Percentiles rank a stretch among this genome's conserved stretches.
Conservation (phyloP, 1,140 invertebrate genomes). For the Epicauta chinensis region DNA sequence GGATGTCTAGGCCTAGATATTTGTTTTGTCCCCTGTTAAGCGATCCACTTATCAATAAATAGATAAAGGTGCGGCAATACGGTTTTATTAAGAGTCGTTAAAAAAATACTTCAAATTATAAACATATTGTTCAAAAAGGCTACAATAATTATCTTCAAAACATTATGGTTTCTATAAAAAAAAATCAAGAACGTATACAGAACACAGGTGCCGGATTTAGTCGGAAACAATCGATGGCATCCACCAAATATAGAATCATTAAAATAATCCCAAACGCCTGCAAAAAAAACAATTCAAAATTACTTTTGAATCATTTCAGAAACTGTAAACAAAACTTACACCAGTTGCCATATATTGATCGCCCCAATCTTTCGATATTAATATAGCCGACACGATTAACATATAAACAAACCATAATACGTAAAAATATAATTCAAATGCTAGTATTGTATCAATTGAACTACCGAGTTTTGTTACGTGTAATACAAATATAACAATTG, state of each 20-base stretch:
- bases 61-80: too few species aligned
- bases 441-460: slow-evolving; percentile 13
- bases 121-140: too few species aligned
- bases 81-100: too few species aligned
- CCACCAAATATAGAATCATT: slow-evolving; percentile 14
- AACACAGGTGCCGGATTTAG: slow-evolving; percentile 5
- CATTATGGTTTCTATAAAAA: neutral
- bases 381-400: slow-evolving; percentile 16
- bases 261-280: slow-evolving; percentile 23
- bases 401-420: slow-evolving; percentile 17
- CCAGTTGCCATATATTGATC: slow-evolving; percentile 14
- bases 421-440: slow-evolving; percentile 11
- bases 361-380: slow-evolving; percentile 2
- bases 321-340: slow-evolving; percentile 16
- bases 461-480: slow-evolving; percentile 13
- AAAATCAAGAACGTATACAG: slow-evolving; percentile 7
- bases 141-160: too few species aligned
- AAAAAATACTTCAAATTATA: too few species aligned
- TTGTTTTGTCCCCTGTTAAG: too few species aligned
- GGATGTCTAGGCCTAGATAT: too few species aligned
- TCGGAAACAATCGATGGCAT: slow-evolving; percentile 13
- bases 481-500: slow-evolving; percentile 13
- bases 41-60: too few species aligned
- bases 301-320: neutral
- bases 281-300: too few species aligned